Base-by-base conservation (phyloP, 2,113 vertebrate genomes). In the Gavia stellata region DNA sequence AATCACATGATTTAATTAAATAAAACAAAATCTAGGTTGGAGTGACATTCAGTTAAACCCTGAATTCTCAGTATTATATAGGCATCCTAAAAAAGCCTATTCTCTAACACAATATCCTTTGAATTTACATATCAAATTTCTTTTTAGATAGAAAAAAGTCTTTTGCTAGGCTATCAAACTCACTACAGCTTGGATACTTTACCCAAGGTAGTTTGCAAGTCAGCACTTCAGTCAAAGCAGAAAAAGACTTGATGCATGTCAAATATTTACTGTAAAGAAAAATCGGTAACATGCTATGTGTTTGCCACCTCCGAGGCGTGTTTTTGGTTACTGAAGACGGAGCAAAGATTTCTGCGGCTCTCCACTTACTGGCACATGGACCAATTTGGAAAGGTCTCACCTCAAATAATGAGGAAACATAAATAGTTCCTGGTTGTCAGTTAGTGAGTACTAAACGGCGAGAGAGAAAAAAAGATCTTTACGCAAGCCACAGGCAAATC, bases 201-300 rank as follows among this genome's bases (percentile, higher is more conserved):
- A 56, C 14, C 19, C 19, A 15, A 82, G 19, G 36, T 38, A 74
- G 15, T 77, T 59, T 80, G 11, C 72, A 83, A 83, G n/a, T 8
- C 58, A 47, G 28, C 77, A 80, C 14, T 52, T 68, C 25, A 79
- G 17, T 29, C n/a, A 77, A 44, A 88, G 36, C 29, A 86, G 10
- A 84, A 90, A 47, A 56, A 24, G 34, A 55, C 17, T 56, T 18
- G 1, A 40, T 65, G 18, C 17, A 20, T 20, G 3, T 63, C 42
- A 77, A 68, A 55, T 93, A 84, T 85, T 95, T 94, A 84, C 79
- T 67, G 29, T 87, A 91, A 95, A 96, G 31, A 71, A 68, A 91
- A 92, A 71, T 8, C 2, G 3, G 63, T 61, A 94, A 88, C 40
- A 80, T 45, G 68, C 13, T 63, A 5, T 38, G 40, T 40, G 34